These are phyloP conservation scores for Diachasma alloeum DNA, from an alignment of 1,140 invertebrate species.

Conservation along the genomic window DNA sequence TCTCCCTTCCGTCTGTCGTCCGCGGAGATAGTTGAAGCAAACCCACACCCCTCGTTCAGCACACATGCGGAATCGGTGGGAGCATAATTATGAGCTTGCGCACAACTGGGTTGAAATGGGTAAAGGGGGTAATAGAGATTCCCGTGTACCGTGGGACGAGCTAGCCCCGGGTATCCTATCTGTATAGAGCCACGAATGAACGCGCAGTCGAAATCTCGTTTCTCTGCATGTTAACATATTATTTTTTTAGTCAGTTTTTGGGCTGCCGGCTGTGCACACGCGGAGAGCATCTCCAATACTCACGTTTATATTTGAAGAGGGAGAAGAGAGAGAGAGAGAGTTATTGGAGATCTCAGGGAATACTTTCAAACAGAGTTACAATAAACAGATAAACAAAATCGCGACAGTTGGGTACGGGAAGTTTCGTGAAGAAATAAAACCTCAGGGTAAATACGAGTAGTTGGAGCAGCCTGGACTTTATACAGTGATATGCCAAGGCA, in stretches of 20 bases:
- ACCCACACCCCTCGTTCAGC: constrained; percentile 37
- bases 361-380: background rate
- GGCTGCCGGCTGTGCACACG: background rate
- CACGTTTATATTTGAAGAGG: too few species aligned
- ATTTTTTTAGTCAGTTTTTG: background rate
- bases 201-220: constrained; percentile 33
- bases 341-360: background rate
- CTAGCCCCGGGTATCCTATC: constrained; percentile 33
- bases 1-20: background rate
- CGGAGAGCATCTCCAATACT: background rate
- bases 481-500: constrained; percentile 57
- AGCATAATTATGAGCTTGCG: constrained; percentile 64
- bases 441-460: background rate
- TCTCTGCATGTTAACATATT: background rate
- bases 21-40: constrained; percentile 1
- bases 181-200: constrained; percentile 33
- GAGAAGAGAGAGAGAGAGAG: too few species aligned
- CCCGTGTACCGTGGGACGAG: constrained; percentile 2
- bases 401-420: background rate
- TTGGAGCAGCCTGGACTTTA: constrained; percentile 21
- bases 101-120: constrained; percentile 47
- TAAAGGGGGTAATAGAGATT: constrained; percentile 37
- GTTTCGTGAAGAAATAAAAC: background rate
- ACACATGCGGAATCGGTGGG: constrained; percentile 41
- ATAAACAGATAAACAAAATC: background rate